Conservation (phyloP, 2,888 invertebrate genomes). For the Cosmia trapezina region DNA sequence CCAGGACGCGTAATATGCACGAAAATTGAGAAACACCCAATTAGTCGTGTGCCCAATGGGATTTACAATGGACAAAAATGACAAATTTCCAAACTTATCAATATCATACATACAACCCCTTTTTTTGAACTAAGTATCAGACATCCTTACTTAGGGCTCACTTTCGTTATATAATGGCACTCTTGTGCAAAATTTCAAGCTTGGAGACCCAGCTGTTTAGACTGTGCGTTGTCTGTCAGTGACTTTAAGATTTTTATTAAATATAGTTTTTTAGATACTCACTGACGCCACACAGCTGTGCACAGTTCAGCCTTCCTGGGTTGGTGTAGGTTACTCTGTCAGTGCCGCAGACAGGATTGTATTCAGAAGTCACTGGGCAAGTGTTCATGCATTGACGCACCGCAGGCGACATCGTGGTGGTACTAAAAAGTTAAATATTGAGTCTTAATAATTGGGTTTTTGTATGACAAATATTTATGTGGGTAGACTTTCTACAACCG, state of each 20-base stretch:
- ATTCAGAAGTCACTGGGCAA: slow-evolving; percentile 71
- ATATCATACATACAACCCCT: background rate
- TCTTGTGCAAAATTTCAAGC: background rate
- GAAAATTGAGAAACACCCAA: too few species aligned
- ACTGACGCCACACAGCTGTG: slow-evolving; percentile 76
- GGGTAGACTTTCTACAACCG: background rate
- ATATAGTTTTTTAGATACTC: slow-evolving; percentile 37
- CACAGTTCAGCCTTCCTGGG: slow-evolving; percentile 77
- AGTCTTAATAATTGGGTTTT: background rate
- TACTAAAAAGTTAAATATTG: slow-evolving; percentile 45
- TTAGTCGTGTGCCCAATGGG: too few species aligned
- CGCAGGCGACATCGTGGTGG: slow-evolving; percentile 52
- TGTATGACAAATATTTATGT: background rate
- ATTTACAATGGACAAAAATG: too few species aligned
- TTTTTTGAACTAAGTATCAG: background rate
- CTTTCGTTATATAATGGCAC: background rate
- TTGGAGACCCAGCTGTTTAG: background rate
- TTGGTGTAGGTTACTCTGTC: slow-evolving; percentile 78
- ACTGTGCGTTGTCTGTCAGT: background rate
- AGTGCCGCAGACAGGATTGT: slow-evolving; percentile 83
- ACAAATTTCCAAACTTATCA: too few species aligned
- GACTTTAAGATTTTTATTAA: background rate
- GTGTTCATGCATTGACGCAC: slow-evolving; percentile 55
- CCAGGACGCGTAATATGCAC: too few species aligned
- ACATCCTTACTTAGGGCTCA: background rate